Conservation (phyloP, 1,140 invertebrate genomes). For the Cyrtorhinus lividipennis region DNA sequence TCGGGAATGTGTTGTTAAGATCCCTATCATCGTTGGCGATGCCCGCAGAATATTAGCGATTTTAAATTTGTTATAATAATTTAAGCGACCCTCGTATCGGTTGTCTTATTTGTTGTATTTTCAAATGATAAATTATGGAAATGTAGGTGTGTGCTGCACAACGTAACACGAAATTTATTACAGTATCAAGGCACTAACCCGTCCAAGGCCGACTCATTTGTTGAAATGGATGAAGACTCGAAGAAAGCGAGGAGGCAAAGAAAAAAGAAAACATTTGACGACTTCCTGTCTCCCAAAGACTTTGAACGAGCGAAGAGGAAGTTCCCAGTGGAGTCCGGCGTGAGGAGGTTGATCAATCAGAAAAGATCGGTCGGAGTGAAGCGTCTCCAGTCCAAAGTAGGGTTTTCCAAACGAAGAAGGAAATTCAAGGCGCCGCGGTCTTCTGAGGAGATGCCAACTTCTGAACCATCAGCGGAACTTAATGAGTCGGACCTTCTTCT, state of each 20-base stretch:
- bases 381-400: background rate
- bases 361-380: conserved; percentile 16
- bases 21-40: no score
- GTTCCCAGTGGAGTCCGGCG: background rate
- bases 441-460: no score
- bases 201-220: conserved; percentile 21
- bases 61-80: no score
- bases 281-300: conserved; percentile 16
- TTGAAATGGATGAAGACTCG: conserved; percentile 19
- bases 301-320: conserved; percentile 14
- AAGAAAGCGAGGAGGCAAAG: conserved; percentile 22
- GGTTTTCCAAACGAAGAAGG: conserved; percentile 5
- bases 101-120: no score
- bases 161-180: no score
- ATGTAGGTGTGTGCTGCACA: no score
- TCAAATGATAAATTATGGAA: no score
- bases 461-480: no score
- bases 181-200: conserved; percentile 20
- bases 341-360: conserved; percentile 10
- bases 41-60: no score
- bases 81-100: no score
- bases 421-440: conserved; percentile 4
- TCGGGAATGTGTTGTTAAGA: no score
- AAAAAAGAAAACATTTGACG: conserved; percentile 22
- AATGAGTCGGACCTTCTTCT: no score